Evolutionary conservation across 1,140 invertebrate species (phyloP).

Genomic region (Aphis craccivora): DNA sequence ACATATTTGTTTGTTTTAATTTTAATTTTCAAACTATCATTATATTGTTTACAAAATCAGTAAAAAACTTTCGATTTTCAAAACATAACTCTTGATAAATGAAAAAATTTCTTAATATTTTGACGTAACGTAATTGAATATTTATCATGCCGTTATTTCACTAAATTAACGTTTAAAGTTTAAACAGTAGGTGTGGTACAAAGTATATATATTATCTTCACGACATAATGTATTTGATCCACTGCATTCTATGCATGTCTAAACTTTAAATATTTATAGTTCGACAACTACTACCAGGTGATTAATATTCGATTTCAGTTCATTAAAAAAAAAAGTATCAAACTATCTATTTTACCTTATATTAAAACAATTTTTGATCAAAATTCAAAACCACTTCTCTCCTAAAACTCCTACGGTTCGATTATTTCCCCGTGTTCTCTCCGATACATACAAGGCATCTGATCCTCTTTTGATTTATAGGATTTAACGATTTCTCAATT

Average conservation of each 20-base stretch:
- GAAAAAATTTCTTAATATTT: background rate
- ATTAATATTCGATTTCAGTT: constrained; percentile 14
- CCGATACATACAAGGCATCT: too few relatives aligned
- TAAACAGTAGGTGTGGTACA: background rate
- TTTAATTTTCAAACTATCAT: background rate
- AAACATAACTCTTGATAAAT: background rate
- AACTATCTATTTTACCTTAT: background rate
- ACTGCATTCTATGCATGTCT: background rate
- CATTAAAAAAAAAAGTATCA: background rate
- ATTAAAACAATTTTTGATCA: background rate
- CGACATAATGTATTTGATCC: background rate
- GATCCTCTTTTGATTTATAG: background rate
- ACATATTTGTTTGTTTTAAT: background rate
- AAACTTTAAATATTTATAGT: constrained; percentile 14
- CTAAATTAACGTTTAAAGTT: constrained; percentile 42
- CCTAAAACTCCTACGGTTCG: background rate
- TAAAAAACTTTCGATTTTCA: background rate
- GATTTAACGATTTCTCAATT: background rate
- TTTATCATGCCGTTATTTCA: background rate
- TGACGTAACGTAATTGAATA: background rate
- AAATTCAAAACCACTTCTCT: background rate
- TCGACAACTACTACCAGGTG: background rate
- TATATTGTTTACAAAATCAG: background rate
- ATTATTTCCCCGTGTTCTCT: background rate
- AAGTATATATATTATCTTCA: background rate